Evolutionary conservation across 2,888 invertebrate genomes (phyloP), one percentile per base, ranked within the genome.

Genomic region (Hyalella azteca): DNA sequence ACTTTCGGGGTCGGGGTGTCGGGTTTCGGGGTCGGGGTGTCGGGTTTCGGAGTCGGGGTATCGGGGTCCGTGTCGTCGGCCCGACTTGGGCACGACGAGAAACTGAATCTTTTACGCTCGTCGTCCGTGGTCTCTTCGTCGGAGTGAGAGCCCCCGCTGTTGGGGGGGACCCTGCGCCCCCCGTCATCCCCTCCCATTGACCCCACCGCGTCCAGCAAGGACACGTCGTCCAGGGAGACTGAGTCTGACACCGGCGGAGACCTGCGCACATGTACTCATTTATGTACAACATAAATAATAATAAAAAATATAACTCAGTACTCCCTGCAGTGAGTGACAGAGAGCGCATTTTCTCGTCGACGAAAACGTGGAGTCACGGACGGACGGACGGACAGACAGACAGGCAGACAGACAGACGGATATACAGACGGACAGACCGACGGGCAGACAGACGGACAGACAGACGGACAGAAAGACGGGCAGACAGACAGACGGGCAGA

Each of bases 191-290:
- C 45, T 9, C 15, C 9, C 11, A 45, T 15, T 9, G 82, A 81
- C 0, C 83, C 83, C 49, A 78, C 78, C 5, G 78, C 81, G 73
- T 81, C 83, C 66, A 80, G 81, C 73, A 83, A 73, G 19, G 83
- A 83, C 26, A 81, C 80, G 22, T 83, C 82, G 60, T 83, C 82
- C 54, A 81, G 54, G 32, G 81, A 81, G 36, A 83, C 22, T 4
- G 83, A 80, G 39, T 83, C 83, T 39, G 83, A 83, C 13, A 81
- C 81, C 54, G 81, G 54, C 26, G 66, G 66, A 11, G 83, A 81
- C 29, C 78, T 78, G 45, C 13, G 29, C n/a, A n/a, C 11, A 45
- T 45, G 3, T 3, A 45, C 45, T 1, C 19, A 45, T 15, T 45
- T 15, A 45, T 45, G 19, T 19, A 45, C 3, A 45, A 45, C 3